These are phyloP conservation scores for Zaprionus lineosus DNA, from an alignment of 2,888 invertebrate genomes.

Conservation along the genomic window DNA sequence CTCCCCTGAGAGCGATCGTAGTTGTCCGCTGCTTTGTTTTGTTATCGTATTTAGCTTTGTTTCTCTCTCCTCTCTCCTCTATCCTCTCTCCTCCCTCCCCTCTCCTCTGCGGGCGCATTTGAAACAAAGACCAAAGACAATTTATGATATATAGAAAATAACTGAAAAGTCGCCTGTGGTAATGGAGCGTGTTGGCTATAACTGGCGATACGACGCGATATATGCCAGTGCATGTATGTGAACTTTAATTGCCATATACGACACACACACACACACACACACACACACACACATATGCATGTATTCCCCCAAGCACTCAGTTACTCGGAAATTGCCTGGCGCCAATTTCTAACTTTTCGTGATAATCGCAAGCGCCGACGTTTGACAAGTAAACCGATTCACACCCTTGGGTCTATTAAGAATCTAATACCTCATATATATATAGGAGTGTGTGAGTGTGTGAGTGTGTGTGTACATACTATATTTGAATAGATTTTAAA, in stretches of 20 bases:
- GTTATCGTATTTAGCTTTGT: slow-evolving; percentile 8
- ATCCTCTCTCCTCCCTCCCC: no score
- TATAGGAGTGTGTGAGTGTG: neutral
- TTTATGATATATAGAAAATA: slow-evolving; percentile 46
- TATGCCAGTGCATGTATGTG: neutral
- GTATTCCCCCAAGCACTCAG: slow-evolving; percentile 33
- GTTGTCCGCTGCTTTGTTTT: no score
- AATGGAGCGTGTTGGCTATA: slow-evolving; percentile 22
- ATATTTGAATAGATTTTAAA: no score
- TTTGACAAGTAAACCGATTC: slow-evolving; percentile 34
- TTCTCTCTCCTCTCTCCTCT: slow-evolving; percentile 28
- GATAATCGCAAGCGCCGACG: slow-evolving; percentile 40
- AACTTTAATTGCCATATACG: no score
- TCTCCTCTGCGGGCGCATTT: slow-evolving; percentile 22
- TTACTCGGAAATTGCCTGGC: slow-evolving; percentile 45
- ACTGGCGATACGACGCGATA: slow-evolving; percentile 7
- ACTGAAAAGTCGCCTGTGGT: slow-evolving; percentile 24
- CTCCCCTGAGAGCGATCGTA: no score
- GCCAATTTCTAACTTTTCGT: slow-evolving; percentile 52
- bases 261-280: neutral
- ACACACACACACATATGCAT: neutral
- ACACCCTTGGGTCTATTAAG: neutral
- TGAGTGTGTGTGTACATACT: neutral
- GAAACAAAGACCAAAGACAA: slow-evolving; percentile 14
- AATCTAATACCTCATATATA: neutral